phyloP scores from a whole-genome alignment of 2,888 invertebrate species.

The Muschampia plurimacula region DNA sequence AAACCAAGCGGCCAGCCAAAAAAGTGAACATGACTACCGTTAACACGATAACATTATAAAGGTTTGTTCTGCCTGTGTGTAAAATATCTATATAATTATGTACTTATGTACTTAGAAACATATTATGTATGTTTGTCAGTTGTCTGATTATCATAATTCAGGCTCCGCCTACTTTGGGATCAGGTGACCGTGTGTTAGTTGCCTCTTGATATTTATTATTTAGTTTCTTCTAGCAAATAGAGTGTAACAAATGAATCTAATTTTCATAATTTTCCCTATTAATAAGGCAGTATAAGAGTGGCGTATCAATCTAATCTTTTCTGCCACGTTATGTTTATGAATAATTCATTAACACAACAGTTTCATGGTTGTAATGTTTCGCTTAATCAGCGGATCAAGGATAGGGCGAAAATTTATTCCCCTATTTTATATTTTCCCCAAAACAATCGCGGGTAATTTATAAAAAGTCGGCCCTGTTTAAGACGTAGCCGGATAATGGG shows the following conservation, averaged over 20 bases:
- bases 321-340: constrained; percentile 27
- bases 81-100: too few relatives aligned
- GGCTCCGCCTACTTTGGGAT: too few relatives aligned
- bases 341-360: constrained; percentile 28
- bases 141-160: too few relatives aligned
- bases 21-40: too few relatives aligned
- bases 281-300: constrained; percentile 12
- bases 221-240: constrained; percentile 5
- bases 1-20: too few relatives aligned
- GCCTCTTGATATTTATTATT: too few relatives aligned
- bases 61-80: too few relatives aligned
- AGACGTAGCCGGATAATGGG: not conserved
- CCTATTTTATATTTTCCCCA: constrained; percentile 7
- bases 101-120: too few relatives aligned
- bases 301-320: constrained; percentile 20
- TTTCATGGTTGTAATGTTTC: constrained; percentile 17
- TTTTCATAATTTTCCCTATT: constrained; percentile 26
- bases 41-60: too few relatives aligned
- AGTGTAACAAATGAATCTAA: constrained; percentile 19
- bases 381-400: constrained; percentile 28
- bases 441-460: not conserved
- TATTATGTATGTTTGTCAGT: too few relatives aligned
- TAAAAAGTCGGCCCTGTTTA: not conserved
- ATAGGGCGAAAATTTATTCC: constrained; percentile 16
- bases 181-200: too few relatives aligned